Base-by-base conservation (phyloP, 2,797 vertebrate genomes). In the Falco cherrug region DNA sequence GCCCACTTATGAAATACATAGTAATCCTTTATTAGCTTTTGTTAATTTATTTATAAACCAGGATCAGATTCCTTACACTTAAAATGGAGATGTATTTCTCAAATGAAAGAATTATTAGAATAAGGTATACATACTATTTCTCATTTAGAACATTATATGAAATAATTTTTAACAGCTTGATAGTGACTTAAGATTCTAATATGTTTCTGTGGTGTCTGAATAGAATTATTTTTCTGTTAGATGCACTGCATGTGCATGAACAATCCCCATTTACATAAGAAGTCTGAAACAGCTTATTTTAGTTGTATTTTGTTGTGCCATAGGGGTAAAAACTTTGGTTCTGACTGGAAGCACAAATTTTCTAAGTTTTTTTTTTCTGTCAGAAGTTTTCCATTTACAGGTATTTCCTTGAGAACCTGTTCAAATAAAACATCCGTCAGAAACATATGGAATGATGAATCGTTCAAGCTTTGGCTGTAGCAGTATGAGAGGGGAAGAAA, bases 161-260 rank as follows among this genome's bases (percentile, higher is more conserved):
- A 89, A 57, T 67, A 79, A 24, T 77, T 74, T 84, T 76, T 64
- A 89, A 67, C 11, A 76, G 11, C n/a, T 95, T 79, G 6, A 8
- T 37, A 41, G 45, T 31, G 26, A 88, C 31, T 64, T 51, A 76
- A 33, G 22, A 47, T 77, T 71, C 25, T n/a, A 39, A n/a, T 56
- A 0, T 0, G 1, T 60, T 64, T 73, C 64, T 70, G 8, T 75
- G 11, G 19, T 5, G 1, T 14, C n/a, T 48, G 33, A 78, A 47
- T 19, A 47, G 3, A 81, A n/a, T 45, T 73, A 12, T 77, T 92
- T 78, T 91, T 82, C 18, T 68, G 1, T 70, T 74, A 75, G 48
- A 22, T 45, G 37, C 16, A 26, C 16, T 80, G 21, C 7, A 29
- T 28, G 17, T 65, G 29, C 15, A 51, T 33, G 12, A 87, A 47